Evolutionary conservation across 2,797 vertebrate species (phyloP), one percentile per base, ranked within the genome.

Genomic region (Channa striata): DNA sequence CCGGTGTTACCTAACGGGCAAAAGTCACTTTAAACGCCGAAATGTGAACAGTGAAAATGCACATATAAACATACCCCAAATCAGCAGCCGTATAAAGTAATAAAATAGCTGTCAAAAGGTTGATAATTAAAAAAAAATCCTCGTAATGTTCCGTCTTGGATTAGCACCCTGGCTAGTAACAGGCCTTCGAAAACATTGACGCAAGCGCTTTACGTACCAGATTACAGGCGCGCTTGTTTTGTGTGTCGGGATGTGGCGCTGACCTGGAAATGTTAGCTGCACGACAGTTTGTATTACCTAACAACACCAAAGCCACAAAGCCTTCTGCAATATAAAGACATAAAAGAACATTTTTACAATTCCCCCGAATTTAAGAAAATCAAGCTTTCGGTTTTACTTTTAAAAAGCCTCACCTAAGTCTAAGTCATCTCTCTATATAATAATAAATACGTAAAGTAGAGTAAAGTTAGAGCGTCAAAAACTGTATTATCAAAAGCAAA

Each of bases 91-190:
- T 62, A 13, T 14, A 53, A 23, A 39, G 1, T 6, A 5, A 20
- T 34, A 61, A 81, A 65, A 14, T 13, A 16, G 36, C 48, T 50
- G 59, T 13, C 21, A 36, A 34, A 8, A 11, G 16, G n/a, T 44
- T 47, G 51, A 46, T 44, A 30, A 42, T 65, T 5, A 8, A 39
- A 11, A 39, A 11, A 67, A 82, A 82, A 39, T 46, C 20, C 70
- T n/a, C 53, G 25, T 57, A 80, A 77, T 42, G 76, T 48, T 66
- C 46, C 16, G 53, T 46, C 74, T 59, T 85, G 36, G 46, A 54
- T 81, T 87, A 90, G 91, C 88, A 75, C 80, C 19, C 19, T 56
- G 54, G 86, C 76, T 87, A 82, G 56, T 63, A 53, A 57, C 47
- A 50, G 89, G 87, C 90, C 84, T 80, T 59, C 73, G 48, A 25